Conservation (phyloP, 2,888 invertebrate genomes). For the Gerris lacustris region DNA sequence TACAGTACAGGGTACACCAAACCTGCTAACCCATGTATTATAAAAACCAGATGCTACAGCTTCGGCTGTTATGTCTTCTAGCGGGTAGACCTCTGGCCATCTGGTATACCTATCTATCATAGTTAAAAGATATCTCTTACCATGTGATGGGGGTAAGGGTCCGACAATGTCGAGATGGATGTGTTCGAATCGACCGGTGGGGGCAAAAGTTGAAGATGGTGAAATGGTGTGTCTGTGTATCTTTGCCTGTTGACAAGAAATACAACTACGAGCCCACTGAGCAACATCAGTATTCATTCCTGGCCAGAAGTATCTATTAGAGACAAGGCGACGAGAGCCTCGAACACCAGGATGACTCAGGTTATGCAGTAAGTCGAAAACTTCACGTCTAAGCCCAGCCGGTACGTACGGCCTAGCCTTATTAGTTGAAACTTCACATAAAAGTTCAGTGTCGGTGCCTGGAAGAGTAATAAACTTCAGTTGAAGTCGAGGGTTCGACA, state of each 20-base stretch:
- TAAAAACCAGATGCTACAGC: conserved; percentile 26
- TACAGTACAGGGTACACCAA: conserved; percentile 34
- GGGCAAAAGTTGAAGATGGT: conserved; percentile 29
- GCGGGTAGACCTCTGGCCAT: conserved; percentile 35
- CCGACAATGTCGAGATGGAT: no score
- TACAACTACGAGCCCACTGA: conserved; percentile 33
- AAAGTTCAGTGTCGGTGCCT: neutral
- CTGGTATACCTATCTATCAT: conserved; percentile 34
- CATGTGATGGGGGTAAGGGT: conserved; percentile 18
- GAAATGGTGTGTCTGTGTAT: conserved; percentile 32
- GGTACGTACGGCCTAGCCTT: conserved; percentile 21
- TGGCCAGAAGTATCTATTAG: conserved; percentile 36
- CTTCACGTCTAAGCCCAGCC: conserved; percentile 11
- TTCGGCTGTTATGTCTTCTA: conserved; percentile 35
- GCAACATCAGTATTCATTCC: conserved; percentile 33
- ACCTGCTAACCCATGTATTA: conserved; percentile 36
- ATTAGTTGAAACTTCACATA: conserved; percentile 26
- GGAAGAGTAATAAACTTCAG: conserved; percentile 9
- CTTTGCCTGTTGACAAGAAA: conserved; percentile 35
- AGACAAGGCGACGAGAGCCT: conserved; percentile 31
- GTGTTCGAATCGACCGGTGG: conserved; percentile 32
- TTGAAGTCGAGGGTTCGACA: neutral
- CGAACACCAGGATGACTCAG: conserved; percentile 30
- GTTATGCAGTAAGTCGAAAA: conserved; percentile 28
- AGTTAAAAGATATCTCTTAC: conserved; percentile 33